phyloP scores from a whole-genome alignment of 2,797 vertebrate genomes.

The Hydrophis major region DNA sequence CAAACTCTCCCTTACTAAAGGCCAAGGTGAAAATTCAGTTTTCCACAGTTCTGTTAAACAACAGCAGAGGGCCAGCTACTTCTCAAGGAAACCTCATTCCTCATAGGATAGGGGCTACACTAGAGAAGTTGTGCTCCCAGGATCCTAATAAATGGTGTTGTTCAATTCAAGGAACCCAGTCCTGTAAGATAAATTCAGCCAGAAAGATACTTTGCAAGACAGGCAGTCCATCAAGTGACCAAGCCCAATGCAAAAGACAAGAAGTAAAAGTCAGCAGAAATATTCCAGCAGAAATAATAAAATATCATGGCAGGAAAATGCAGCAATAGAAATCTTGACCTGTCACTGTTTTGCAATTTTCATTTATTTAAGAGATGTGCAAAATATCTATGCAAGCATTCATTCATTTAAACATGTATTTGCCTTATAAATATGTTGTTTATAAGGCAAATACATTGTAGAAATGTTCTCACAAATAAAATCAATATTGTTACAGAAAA shows the following conservation, averaged over 20 bases:
- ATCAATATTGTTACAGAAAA: constrained; percentile 23
- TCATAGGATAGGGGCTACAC: neutral
- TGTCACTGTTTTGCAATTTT: neutral
- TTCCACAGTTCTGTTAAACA: neutral
- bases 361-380: neutral
- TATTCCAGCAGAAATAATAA: neutral
- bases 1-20: neutral
- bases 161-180: neutral
- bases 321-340: neutral
- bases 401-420: neutral
- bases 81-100: neutral
- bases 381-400: neutral
- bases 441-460: neutral
- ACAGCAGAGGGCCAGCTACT: neutral
- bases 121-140: neutral
- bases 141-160: neutral
- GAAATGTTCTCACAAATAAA: constrained; percentile 21
- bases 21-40: neutral
- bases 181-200: neutral
- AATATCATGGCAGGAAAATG: neutral
- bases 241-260: neutral
- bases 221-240: neutral
- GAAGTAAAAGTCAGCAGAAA: neutral
- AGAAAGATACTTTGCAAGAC: neutral
- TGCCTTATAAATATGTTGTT: neutral